Conservation (phyloP, 92 coral and sea anemone genomes). For the Parazoanthus atlanticus region DNA sequence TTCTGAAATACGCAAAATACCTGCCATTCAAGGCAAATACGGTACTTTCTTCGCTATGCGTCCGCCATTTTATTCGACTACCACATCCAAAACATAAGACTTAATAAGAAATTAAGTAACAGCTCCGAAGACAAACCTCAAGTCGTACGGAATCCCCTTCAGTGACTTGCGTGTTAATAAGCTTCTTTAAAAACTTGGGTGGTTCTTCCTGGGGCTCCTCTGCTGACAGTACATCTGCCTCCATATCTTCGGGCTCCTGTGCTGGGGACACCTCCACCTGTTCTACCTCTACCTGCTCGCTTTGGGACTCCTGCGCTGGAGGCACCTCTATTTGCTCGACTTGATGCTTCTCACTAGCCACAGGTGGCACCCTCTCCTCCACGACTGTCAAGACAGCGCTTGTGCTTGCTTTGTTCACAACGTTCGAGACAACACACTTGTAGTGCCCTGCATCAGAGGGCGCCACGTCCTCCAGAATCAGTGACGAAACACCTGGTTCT, state of each 20-base stretch:
- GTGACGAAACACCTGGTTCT: slow-evolving; percentile 73
- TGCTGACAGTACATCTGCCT: neutral
- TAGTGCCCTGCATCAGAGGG: slow-evolving; percentile 85
- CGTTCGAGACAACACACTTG: slow-evolving; percentile 82
- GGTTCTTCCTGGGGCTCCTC: slow-evolving; percentile 61
- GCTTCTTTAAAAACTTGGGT: slow-evolving; percentile 71
- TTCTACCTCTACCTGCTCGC: neutral
- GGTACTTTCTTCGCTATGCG: too few relatives aligned
- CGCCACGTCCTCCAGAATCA: slow-evolving; percentile 75
- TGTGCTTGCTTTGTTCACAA: slow-evolving; percentile 84
- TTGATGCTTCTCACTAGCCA: slow-evolving; percentile 29
- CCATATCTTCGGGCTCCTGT: neutral
- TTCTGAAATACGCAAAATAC: too few relatives aligned
- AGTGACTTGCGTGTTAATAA: slow-evolving; percentile 58
- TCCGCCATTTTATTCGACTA: neutral
- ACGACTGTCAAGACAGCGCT: slow-evolving; percentile 63
- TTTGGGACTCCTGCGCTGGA: slow-evolving; percentile 36
- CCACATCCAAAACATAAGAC: neutral
- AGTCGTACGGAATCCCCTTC: slow-evolving; percentile 78
- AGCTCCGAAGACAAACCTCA: slow-evolving; percentile 54
- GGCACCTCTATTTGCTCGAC: slow-evolving; percentile 35
- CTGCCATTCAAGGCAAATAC: too few relatives aligned
- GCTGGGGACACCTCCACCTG: slow-evolving; percentile 9
- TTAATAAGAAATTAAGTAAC: neutral
- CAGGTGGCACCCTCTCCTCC: slow-evolving; percentile 65